Base-by-base conservation (phyloP, 2,888 invertebrate species). In the Cetonia aurata region DNA sequence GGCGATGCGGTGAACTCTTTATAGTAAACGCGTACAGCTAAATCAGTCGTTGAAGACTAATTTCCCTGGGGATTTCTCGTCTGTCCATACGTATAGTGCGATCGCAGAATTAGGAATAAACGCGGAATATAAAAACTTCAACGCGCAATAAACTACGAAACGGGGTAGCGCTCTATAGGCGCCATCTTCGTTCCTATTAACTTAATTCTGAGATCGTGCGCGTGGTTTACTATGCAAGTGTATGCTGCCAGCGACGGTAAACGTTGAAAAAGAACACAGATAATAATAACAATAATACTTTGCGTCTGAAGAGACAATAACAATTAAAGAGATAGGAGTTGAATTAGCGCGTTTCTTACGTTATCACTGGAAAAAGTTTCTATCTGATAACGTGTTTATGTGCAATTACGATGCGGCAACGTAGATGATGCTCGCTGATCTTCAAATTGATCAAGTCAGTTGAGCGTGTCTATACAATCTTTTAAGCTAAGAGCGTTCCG, bases 251-350 rank as follows among this genome's bases (percentile, higher is more conserved):
- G 46, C 19, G 60, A 60, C 46, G 17, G 13, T 46, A 31, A 50
- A 56, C 73, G 71, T 71, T 73, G 70, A 74, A 73, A 69, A 60
- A 60, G 60, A 60, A 46, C 46, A 60, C 48, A 60, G 46, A 31
- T 70, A 73, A 74, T 74, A 73, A 74, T 74, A 74, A 74, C 73
- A 73, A 74, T 74, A 73, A 73, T 73, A 73, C 60, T 46, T 71
- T 69, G 62, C 67, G 68, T 73, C 73, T 69, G 72, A 72, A 67
- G 71, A 48, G 62, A 69, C 74, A 53, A 74, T 74, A 74, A 73
- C 73, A 74, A 74, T 74, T 73, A 74, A 71, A 37, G 59, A 50
- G 46, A 46, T 60, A 46, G 46, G 60, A 60, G 60, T 13, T 15
- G 19, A 60, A 31, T 19, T 59, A n/a, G 31, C 31, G 60, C 60